These are phyloP conservation scores for Samia ricini DNA, from an alignment of 1,140 invertebrate species.

Conservation along the genomic window DNA sequence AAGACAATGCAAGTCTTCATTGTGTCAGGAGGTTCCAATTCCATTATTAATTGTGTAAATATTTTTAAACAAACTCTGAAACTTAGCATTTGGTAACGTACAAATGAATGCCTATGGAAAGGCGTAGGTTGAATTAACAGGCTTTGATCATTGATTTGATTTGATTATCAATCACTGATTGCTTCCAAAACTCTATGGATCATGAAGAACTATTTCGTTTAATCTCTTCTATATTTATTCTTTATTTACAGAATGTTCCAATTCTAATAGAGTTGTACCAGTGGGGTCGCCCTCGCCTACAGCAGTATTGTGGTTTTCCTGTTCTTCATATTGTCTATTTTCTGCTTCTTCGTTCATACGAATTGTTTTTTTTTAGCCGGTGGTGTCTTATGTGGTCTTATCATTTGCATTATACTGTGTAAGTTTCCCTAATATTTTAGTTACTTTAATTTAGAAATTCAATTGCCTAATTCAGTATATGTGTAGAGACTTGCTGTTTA, in stretches of 20 bases:
- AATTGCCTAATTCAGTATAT: not conserved
- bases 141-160: too few species aligned
- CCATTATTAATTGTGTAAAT: too few species aligned
- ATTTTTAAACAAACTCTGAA: too few species aligned
- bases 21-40: too few species aligned
- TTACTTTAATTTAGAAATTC: not conserved
- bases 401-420: constrained; percentile 36
- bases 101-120: too few species aligned
- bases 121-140: too few species aligned
- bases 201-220: too few species aligned
- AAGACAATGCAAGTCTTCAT: too few species aligned
- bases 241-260: constrained; percentile 44
- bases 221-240: not conserved
- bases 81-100: too few species aligned
- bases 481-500: too few species aligned
- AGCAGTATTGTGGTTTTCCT: constrained; percentile 25
- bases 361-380: constrained; percentile 39
- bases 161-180: too few species aligned
- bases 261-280: constrained; percentile 47
- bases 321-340: constrained; percentile 35
- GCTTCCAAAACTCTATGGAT: too few species aligned
- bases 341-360: constrained; percentile 48
- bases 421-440: constrained; percentile 16
- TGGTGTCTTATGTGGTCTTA: constrained; percentile 23
- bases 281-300: constrained; percentile 43